Evolutionary conservation across 2,888 invertebrate species (phyloP), one percentile per base, ranked within the genome.

Genomic region (Perithous albicinctus): DNA sequence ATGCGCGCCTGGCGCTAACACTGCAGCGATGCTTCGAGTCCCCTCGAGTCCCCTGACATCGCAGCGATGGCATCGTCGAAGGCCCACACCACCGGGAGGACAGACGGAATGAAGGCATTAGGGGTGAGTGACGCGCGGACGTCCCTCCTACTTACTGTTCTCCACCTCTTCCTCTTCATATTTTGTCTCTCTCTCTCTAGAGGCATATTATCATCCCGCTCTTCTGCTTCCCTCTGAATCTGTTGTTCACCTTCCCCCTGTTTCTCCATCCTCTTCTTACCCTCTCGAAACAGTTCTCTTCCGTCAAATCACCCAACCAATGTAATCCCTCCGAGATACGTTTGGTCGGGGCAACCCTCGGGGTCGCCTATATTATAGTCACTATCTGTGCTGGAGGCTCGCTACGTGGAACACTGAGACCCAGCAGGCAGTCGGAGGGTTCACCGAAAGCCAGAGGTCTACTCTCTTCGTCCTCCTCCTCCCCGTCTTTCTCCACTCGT

Each of bases 121-220:
- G 87, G 86, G 87, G 86, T 90, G 90, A 91, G 86, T 91, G 91
- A 92, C 89, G 88, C 87, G 90, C 88, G 89, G 90, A 91, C 90
- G 87, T 77, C 77, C 88, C 86, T 88, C 85, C 85, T 85, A 86
- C 87, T 88, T 86, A 84, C 83, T 88, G 84, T 84, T 72, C 79
- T 81, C 78, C 74, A 59, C 63, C 76, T 73, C 59, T 59, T 83
- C 80, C 43, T 84, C 82, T 83, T 78, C 78, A 80, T 78, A 78
- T 85, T 77, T 77, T 80, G 80, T 79, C 78, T 59, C 84, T 80
- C 86, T 67, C 83, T 86, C 80, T 84, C 54, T 66, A n/a, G n/a
- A n/a, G 64, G 56, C 70, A 41, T 66, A 59, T 66, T 75, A 74
- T 78, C 77, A 61, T 81, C 69, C 81, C 46, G 54, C 66, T 81